Base-by-base conservation (phyloP, 2,113 vertebrate species). In the Epinephelus lanceolatus region DNA sequence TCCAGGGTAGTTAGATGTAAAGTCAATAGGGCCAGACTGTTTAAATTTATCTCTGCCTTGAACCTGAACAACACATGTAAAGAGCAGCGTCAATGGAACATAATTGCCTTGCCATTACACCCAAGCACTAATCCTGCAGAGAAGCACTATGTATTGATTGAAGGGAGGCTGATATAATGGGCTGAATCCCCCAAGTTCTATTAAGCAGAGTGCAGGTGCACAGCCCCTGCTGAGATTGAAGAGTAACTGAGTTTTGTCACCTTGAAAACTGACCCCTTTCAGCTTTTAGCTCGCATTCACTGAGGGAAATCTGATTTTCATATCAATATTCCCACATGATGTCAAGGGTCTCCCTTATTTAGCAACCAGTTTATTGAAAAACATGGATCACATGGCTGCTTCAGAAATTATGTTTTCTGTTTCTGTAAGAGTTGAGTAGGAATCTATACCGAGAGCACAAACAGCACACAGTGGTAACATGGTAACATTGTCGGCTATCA, bases 161-260 rank as follows among this genome's bases (percentile, higher is more conserved):
- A 51, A 69, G 47, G 47, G 59, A 69, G 56, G 67, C 55, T 62
- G 25, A 65, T 77, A 47, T 83, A 51, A 76, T 53, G 47, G 73
- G 68, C 53, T 65, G 40, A 69, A 63, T 21, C 60, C 60, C 71
- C 69, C 59, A 40, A 30, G 60, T 76, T 72, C 42, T 62, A 86
- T 82, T 82, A 65, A 77, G 30, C 2, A 13, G 77, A 82, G 78
- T 71, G 71, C 83, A 87, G 80, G 78, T 84, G 71, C 76, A 88
- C 25, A 62, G 78, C 7, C 27, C 75, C 76, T 14, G 55, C 57
- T 81, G 71, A 76, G 85, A 87, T 56, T 62, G 81, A 65, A 72
- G 71, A 40, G 45, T 87, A 83, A 89, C 55, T 57, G 51, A 55
- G 71, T 84, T 87, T 81, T 55, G 51, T 56, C 8, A 30, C 59